Evolutionary conservation across 2,888 invertebrate species (phyloP).

Genomic region (Copidosoma aretas): DNA sequence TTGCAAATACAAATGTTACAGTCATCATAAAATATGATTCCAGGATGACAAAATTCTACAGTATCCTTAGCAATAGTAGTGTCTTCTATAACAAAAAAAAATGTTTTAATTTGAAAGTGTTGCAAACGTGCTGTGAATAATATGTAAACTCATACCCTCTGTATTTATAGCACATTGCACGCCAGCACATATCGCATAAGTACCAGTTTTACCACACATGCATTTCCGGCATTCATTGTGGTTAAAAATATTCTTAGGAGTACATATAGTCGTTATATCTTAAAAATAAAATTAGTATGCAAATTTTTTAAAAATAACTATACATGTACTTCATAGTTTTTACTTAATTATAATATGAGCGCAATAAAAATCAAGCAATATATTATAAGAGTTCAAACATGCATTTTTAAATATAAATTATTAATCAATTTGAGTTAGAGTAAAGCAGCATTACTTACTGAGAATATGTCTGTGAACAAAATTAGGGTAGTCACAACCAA

Average conservation of each 20-base stretch:
- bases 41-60: slow-evolving; percentile 53
- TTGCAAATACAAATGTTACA: slow-evolving; percentile 67
- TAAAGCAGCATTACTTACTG: slow-evolving; percentile 14
- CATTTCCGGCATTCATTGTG: slow-evolving; percentile 65
- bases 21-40: slow-evolving; percentile 63
- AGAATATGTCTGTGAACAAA: slow-evolving; percentile 20
- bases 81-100: slow-evolving; percentile 3
- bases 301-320: neutral
- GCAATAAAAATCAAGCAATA: neutral
- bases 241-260: slow-evolving; percentile 64
- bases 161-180: slow-evolving; percentile 8
- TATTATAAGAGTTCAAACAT: neutral
- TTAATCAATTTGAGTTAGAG: neutral
- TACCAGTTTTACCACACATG: slow-evolving; percentile 65
- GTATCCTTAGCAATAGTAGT: slow-evolving; percentile 3
- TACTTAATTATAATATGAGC: neutral
- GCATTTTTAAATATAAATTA: neutral
- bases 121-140: neutral
- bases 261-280: slow-evolving; percentile 22
- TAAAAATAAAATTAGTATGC: slow-evolving; percentile 1
- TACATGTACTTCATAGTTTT: neutral
- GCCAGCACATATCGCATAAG: slow-evolving; percentile 62
- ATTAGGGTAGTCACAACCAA: slow-evolving; percentile 4
- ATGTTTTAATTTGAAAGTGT: neutral
- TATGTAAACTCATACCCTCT: slow-evolving; percentile 15